These are phyloP conservation scores for Pterostichus madidus DNA, from an alignment of 2,888 invertebrate genomes.

Conservation along the genomic window DNA sequence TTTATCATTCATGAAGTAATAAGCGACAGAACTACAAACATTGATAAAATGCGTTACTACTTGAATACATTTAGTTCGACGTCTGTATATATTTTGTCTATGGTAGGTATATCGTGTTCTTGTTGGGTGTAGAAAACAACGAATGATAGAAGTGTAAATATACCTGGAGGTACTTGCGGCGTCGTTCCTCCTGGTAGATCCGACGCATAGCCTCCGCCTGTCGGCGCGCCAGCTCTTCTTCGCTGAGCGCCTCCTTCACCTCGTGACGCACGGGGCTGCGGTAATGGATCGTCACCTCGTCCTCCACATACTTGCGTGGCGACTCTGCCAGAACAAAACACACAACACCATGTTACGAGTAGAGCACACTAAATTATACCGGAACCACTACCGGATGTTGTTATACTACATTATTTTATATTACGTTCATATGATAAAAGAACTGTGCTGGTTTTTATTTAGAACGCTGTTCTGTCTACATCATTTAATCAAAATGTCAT, in stretches of 20 bases:
- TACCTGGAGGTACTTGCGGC: slow-evolving; percentile 93
- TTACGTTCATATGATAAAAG: too few relatives aligned
- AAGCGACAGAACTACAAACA: too few relatives aligned
- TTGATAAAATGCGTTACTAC: too few relatives aligned
- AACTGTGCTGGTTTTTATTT: too few relatives aligned
- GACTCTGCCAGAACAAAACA: slow-evolving; percentile 82
- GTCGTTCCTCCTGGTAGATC: slow-evolving; percentile 92
- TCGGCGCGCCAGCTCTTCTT: slow-evolving; percentile 91
- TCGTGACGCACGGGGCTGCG: slow-evolving; percentile 92
- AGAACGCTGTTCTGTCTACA: too few relatives aligned
- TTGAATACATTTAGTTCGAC: too few relatives aligned
- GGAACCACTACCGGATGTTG: slow-evolving; percentile 17
- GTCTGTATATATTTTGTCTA: too few relatives aligned
- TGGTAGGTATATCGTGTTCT: neutral
- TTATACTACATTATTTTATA: neutral
- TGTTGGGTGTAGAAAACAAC: slow-evolving; percentile 72
- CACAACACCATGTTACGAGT: slow-evolving; percentile 14
- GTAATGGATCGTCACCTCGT: slow-evolving; percentile 97
- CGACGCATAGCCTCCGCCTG: slow-evolving; percentile 95
- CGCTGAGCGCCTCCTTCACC: slow-evolving; percentile 91
- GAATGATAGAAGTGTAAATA: neutral
- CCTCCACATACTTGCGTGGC: slow-evolving; percentile 92
- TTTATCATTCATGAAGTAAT: too few relatives aligned
- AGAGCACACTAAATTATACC: slow-evolving; percentile 1
- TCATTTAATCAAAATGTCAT: slow-evolving; percentile 26